Conservation (phyloP, 2,797 vertebrate species). For the Pyrocephalus nanus region DNA sequence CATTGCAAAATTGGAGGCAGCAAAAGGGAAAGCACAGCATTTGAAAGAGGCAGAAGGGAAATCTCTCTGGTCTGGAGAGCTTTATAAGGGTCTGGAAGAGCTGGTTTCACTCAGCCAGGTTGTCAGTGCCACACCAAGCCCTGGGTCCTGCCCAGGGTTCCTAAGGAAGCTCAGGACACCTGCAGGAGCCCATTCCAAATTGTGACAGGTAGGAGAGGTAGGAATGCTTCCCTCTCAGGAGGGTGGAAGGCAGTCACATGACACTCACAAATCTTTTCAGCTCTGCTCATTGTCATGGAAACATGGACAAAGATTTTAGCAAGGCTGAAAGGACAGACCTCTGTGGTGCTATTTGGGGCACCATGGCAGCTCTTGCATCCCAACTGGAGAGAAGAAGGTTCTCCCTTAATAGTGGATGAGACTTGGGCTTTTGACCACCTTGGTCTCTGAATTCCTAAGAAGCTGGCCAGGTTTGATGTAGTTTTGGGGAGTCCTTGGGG, state of each 20-base stretch:
- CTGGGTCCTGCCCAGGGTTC: background rate
- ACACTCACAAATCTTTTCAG: background rate
- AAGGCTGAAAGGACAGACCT: background rate
- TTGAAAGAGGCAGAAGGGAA: background rate
- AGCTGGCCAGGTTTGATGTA: background rate
- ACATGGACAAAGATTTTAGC: background rate
- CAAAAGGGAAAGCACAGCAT: background rate
- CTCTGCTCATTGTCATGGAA: background rate
- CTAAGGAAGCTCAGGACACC: accelerated
- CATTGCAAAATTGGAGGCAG: background rate
- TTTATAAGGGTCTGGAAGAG: background rate
- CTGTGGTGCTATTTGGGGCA: background rate
- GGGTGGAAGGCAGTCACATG: background rate
- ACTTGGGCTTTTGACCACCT: background rate
- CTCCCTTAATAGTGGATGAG: background rate
- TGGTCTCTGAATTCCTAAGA: background rate
- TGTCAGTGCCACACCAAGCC: background rate
- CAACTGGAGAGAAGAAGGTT: background rate
- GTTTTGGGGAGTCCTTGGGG: background rate
- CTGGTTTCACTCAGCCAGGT: background rate
- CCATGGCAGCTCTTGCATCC: background rate
- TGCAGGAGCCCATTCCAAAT: background rate
- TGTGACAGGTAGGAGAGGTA: background rate
- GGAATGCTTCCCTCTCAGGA: background rate
- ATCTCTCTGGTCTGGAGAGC: background rate